Conservation (phyloP, 2,888 invertebrate genomes). For the Busseola fusca region DNA sequence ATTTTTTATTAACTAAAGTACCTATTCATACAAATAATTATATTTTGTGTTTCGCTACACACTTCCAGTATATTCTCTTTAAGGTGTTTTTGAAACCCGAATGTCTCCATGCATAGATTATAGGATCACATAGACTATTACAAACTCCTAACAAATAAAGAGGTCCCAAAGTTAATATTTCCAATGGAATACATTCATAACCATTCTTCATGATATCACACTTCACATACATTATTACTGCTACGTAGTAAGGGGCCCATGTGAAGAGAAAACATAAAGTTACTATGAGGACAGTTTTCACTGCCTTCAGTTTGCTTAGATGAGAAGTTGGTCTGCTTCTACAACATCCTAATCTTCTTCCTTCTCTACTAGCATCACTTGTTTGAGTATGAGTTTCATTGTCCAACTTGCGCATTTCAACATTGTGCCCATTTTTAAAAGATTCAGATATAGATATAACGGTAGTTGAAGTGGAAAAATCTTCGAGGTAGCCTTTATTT, state of each 20-base stretch:
- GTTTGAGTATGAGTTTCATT: conserved; percentile 42
- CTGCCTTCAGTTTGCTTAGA: conserved; percentile 88
- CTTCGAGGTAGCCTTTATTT: conserved; percentile 74
- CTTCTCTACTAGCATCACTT: conserved; percentile 31
- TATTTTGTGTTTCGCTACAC: conserved; percentile 63
- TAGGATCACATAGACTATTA: conserved; percentile 89
- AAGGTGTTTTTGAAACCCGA: conserved; percentile 88
- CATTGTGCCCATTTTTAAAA: conserved; percentile 26
- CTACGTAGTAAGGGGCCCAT: conserved; percentile 89
- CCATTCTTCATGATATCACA: conserved; percentile 80
- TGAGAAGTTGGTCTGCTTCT: conserved; percentile 43
- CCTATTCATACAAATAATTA: conserved; percentile 21
- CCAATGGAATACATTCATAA: conserved; percentile 82
- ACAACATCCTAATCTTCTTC: conserved; percentile 41
- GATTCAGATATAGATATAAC: conserved; percentile 64
- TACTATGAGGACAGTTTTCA: conserved; percentile 89
- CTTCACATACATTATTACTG: conserved; percentile 85
- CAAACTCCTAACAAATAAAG: conserved; percentile 88
- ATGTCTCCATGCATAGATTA: conserved; percentile 91
- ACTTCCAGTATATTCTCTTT: conserved; percentile 76
- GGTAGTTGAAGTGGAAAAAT: conserved; percentile 65
- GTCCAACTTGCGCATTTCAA: conserved; percentile 53
- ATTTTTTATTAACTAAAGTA: conserved; percentile 23
- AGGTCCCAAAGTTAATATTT: conserved; percentile 88
- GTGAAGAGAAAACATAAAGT: conserved; percentile 88